These are phyloP conservation scores for Phyto melanocephala DNA, from an alignment of 2,888 invertebrate species.

Conservation along the genomic window DNA sequence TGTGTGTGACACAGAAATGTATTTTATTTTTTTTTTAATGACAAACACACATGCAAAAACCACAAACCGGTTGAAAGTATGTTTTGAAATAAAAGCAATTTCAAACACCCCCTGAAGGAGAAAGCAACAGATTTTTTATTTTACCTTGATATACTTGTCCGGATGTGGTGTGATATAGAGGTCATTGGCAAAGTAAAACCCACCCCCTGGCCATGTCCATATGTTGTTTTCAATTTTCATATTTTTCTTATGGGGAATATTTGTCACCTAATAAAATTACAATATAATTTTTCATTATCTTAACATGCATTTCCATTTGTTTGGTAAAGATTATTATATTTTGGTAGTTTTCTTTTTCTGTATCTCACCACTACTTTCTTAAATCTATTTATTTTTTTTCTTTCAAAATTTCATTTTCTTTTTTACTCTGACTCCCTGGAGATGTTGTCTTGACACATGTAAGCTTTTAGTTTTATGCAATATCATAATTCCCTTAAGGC, in stretches of 20 bases:
- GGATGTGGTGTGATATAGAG: background rate
- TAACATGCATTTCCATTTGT: background rate
- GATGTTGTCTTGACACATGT: constrained; percentile 48
- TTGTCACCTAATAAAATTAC: constrained; percentile 55
- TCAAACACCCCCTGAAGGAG: background rate
- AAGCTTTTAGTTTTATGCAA: constrained; percentile 62
- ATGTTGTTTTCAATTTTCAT: constrained; percentile 13
- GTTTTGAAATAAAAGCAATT: constrained; percentile 4
- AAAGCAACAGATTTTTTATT: background rate
- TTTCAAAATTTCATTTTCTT: background rate
- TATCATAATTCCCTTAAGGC: constrained; percentile 57
- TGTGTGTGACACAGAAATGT: constrained; percentile 40
- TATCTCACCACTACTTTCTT: background rate
- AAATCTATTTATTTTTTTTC: background rate
- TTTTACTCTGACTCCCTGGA: constrained; percentile 13
- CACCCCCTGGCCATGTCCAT: background rate
- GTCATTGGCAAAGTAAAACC: background rate
- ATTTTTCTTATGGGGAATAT: constrained; percentile 7
- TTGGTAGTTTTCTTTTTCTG: background rate
- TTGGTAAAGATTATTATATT: constrained; percentile 17
- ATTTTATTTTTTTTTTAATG: constrained; percentile 4
- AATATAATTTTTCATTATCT: constrained; percentile 33
- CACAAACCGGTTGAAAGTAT: constrained; percentile 43
- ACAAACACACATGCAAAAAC: constrained; percentile 46
- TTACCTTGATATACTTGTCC: background rate